A percentile compares a stretch with the other conserved stretches of the same genome.
phyloP scores from a whole-genome alignment of 1,140 invertebrate species.

The Drosophila grimshawi region DNA sequence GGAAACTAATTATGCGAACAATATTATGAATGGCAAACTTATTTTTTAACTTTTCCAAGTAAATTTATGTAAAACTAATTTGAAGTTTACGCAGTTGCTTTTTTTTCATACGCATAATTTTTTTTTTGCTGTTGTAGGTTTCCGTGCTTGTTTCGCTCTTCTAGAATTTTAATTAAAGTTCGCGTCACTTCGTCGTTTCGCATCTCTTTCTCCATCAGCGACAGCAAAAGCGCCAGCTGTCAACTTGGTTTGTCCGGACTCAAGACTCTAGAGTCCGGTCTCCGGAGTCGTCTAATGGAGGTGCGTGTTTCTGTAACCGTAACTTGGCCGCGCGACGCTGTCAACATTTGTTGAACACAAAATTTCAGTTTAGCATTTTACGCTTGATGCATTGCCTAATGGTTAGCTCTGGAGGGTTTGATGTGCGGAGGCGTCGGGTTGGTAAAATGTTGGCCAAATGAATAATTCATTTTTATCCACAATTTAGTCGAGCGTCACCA shows the following conservation, averaged over 20 bases:
- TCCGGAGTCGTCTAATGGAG: constrained; percentile 53
- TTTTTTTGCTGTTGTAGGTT: constrained; percentile 15
- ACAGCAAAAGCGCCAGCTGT: constrained; percentile 62
- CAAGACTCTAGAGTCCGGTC: not conserved
- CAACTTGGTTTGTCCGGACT: constrained; percentile 37
- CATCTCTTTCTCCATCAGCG: constrained; percentile 32
- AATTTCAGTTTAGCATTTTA: constrained; percentile 82
- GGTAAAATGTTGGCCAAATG: constrained; percentile 43
- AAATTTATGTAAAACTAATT: constrained; percentile 76
- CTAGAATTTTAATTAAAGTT: constrained; percentile 81
- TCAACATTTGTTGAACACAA: constrained; percentile 80
- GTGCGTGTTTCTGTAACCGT: constrained; percentile 19
- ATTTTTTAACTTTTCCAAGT: constrained; percentile 26
- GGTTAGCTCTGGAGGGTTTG: constrained; percentile 29
- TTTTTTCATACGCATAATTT: constrained; percentile 1
- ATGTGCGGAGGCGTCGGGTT: not conserved
- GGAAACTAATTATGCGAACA: constrained; percentile 42
- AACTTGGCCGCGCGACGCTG: constrained; percentile 55
- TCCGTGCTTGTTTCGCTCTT: constrained; percentile 30
- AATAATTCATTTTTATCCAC: constrained; percentile 78
- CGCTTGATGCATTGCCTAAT: constrained; percentile 76
- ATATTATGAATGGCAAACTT: constrained; percentile 31
- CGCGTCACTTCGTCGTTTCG: constrained; percentile 71
- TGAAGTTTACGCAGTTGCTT: constrained; percentile 46
- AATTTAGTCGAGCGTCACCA: constrained; percentile 59